Base-by-base conservation (phyloP, 2,113 vertebrate genomes). In the Catharus bicknelli region DNA sequence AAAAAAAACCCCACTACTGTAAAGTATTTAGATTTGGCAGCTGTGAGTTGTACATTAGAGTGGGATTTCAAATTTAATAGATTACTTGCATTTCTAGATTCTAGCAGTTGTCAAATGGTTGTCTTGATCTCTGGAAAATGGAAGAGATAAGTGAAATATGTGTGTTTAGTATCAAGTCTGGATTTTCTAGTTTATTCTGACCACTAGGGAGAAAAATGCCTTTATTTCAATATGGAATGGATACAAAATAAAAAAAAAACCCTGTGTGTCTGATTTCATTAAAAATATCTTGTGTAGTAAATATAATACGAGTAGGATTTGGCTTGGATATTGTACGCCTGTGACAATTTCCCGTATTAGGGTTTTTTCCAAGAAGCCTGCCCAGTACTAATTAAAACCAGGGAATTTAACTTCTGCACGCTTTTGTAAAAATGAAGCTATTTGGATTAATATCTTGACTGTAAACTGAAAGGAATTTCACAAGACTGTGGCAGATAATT, bases 31-130 rank as follows among this genome's bases (percentile, higher is more conserved):
- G 77, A 87, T 93, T 84, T 81, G 73, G 51, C 74, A 87, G 48
- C 54, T 92, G 54, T 92, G 36, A 93, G 43, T 90, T 93, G 59
- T 85, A 54, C 23, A 90, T 50, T 53, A 90, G 58, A 72, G 47
- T 90, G 73, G n/a, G 72, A 85, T 94, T 97, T 96, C 76, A 85
- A 81, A 76, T 90, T 90, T 88, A 87, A 88, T 94, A 87, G 86
- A 90, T 96, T 94, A 78, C 64, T 93, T 89, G 14, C 8, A 69
- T 90, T 96, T 97, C 81, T 66, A 75, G 84, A 88, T 92, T 93
- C 61, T 76, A 47, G 73, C 17, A 2, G 79, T 93, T 96, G 93
- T 96, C 74, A 85, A 68, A 94, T 83, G 67, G 45, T 76, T 90
- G 78, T 68, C 69, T 88, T 93, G 78, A 94, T 93, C 77, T 90